Evolutionary conservation across 2,888 invertebrate genomes (phyloP), one percentile per base, ranked within the genome.

Genomic region (Drosophila rubida): DNA sequence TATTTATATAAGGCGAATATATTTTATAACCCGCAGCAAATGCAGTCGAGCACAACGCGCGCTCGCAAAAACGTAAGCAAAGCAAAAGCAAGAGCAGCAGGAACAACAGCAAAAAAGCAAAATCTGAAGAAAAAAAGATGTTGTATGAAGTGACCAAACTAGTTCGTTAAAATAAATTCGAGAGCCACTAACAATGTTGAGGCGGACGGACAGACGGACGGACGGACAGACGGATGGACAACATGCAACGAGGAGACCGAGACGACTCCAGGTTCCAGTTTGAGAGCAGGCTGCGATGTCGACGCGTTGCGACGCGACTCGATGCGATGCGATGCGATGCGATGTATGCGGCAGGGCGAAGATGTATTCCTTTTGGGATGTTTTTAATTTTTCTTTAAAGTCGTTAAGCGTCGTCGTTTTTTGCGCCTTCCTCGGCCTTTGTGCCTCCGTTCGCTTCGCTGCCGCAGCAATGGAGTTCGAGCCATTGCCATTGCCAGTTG

Each of bases 121-220:
- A 72, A 60, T 67, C 65, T 61, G 30, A 19, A 59, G 23, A 45
- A 69, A 61, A 82, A 74, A 80, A 77, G 78, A 77, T 87, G 88
- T 80, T 86, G 88, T 82, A 86, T 89, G 83, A 86, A 87, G 89
- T 87, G 80, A 79, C 86, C 87, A 90, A 89, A 90, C 88, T 89
- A 89, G 90, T 90, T 90, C 90, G 89, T 90, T 90, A 90, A 91
- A 89, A 87, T 86, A 86, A 88, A 87, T 86, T 80, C 89, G 78
- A 80, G 85, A 82, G 81, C 76, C 87, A 86, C 88, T 83, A 85
- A 85, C 86, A 85, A 85, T 82, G 82, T 83, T 83, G 84, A 48
- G 62, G 54, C 23, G 46, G 54, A 67, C 57, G 39, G 55, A 64
- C 58, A 63, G 67, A 69, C 65, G 22, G 60, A 62, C 53, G 30